Conservation (phyloP, 1,140 invertebrate genomes). For the Dufourea novaeangliae region DNA sequence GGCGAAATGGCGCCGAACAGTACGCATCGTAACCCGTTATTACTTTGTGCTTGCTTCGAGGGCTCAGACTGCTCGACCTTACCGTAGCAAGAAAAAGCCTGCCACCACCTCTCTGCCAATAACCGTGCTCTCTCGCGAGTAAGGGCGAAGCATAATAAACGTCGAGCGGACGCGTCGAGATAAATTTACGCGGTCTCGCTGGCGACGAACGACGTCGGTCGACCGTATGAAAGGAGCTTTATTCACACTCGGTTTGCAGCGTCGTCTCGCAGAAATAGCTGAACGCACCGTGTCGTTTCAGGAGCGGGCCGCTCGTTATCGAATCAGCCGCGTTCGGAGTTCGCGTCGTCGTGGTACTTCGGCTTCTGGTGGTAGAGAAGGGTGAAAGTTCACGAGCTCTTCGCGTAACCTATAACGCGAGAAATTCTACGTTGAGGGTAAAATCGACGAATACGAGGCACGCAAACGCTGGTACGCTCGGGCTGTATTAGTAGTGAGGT, state of each 20-base stretch:
- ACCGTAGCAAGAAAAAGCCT: neutral
- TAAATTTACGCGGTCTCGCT: constrained; percentile 41
- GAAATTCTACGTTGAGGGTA: neutral
- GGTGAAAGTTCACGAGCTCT: neutral
- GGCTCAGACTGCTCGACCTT: neutral
- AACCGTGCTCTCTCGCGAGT: constrained; percentile 10
- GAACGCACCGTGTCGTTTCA: neutral
- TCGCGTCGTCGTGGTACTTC: neutral
- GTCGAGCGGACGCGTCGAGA: constrained; percentile 40
- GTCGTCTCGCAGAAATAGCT: constrained; percentile 30
- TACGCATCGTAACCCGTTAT: constrained; percentile 32
- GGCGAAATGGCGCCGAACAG: constrained; percentile 19
- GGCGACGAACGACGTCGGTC: neutral
- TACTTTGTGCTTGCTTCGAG: constrained; percentile 19
- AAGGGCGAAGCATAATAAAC: constrained; percentile 18
- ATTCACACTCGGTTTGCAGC: constrained; percentile 11
- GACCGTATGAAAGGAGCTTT: constrained; percentile 7
- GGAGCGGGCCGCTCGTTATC: constrained; percentile 25
- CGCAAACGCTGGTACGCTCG: neutral
- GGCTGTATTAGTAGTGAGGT: no score
- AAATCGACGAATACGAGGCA: no score
- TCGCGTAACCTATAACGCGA: neutral
- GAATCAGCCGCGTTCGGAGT: constrained; percentile 17
- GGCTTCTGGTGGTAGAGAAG: neutral
- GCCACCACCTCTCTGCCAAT: constrained; percentile 42